Percentiles rank a stretch among this genome's conserved stretches.
These are phyloP conservation scores for Sinohyriopsis cumingii DNA, from an alignment of 2,888 invertebrate genomes.

Conservation along the genomic window DNA sequence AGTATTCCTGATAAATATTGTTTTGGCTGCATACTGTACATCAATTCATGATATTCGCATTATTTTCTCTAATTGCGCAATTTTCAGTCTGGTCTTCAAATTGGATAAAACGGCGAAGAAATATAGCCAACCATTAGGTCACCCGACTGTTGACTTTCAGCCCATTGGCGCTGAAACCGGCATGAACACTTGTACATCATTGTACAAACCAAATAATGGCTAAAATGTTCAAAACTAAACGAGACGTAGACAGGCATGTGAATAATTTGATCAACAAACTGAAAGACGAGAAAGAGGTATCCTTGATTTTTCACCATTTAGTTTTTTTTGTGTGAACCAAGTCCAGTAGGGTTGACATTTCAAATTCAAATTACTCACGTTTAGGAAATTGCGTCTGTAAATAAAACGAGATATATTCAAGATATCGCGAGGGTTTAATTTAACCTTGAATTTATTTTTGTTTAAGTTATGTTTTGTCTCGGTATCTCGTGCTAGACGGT, in stretches of 20 bases:
- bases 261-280: slow-evolving; percentile 55
- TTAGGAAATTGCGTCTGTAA: too few species aligned
- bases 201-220: slow-evolving; percentile 15
- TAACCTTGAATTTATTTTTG: not conserved
- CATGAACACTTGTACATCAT: slow-evolving; percentile 1
- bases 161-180: not conserved
- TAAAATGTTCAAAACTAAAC: slow-evolving; percentile 60
- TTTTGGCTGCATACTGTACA: too few species aligned
- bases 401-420: not conserved
- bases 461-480: too few species aligned
- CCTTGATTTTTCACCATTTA: slow-evolving; percentile 2
- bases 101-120: too few species aligned
- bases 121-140: too few species aligned
- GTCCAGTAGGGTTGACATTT: not conserved
- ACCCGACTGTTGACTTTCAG: too few species aligned
- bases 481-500: too few species aligned
- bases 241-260: slow-evolving; percentile 67
- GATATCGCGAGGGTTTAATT: not conserved
- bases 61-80: too few species aligned
- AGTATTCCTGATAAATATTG: too few species aligned
- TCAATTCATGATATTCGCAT: too few species aligned
- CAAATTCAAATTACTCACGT: too few species aligned
- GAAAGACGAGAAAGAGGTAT: slow-evolving; percentile 65
- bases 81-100: too few species aligned
- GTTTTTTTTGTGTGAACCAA: slow-evolving; percentile 63